These are phyloP conservation scores for Falcunculus frontatus DNA, from an alignment of 2,113 vertebrate genomes.

Conservation along the genomic window DNA sequence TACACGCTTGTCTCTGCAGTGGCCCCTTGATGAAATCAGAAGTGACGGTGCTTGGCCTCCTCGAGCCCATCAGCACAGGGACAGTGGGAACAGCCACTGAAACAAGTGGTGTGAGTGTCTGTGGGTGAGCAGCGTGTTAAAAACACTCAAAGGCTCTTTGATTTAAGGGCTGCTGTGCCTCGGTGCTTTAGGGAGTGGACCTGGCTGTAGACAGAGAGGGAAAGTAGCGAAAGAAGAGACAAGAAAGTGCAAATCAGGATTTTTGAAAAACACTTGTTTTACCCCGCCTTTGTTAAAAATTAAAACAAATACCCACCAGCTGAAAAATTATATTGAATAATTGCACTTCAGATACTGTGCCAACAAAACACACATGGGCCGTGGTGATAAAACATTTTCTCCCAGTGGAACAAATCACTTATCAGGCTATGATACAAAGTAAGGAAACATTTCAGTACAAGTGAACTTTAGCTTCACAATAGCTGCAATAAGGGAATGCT, in stretches of 20 bases:
- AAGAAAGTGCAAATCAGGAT: background rate
- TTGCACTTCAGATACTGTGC: slow-evolving; percentile 29
- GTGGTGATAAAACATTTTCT: slow-evolving; percentile 55
- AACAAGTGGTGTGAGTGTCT: background rate
- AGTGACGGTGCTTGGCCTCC: background rate
- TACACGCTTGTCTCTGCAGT: rapidly evolving
- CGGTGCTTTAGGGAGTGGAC: background rate
- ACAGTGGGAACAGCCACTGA: background rate
- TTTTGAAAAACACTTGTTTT: background rate
- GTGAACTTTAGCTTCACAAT: slow-evolving; percentile 36
- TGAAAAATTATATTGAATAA: slow-evolving; percentile 58
- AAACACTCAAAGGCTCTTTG: background rate
- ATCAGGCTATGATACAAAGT: slow-evolving; percentile 49
- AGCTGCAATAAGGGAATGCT: slow-evolving; percentile 7
- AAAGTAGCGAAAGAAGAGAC: background rate
- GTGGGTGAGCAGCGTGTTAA: background rate
- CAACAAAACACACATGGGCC: slow-evolving; percentile 51
- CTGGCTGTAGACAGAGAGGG: background rate
- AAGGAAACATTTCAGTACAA: slow-evolving; percentile 61
- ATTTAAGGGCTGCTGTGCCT: background rate
- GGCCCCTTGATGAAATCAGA: background rate
- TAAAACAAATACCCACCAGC: slow-evolving; percentile 37
- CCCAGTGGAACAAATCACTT: slow-evolving; percentile 47
- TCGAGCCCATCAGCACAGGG: background rate
- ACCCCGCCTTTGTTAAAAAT: slow-evolving; percentile 41